Base-by-base conservation (phyloP, 2,113 vertebrate genomes). In the Sterna hirundo region DNA sequence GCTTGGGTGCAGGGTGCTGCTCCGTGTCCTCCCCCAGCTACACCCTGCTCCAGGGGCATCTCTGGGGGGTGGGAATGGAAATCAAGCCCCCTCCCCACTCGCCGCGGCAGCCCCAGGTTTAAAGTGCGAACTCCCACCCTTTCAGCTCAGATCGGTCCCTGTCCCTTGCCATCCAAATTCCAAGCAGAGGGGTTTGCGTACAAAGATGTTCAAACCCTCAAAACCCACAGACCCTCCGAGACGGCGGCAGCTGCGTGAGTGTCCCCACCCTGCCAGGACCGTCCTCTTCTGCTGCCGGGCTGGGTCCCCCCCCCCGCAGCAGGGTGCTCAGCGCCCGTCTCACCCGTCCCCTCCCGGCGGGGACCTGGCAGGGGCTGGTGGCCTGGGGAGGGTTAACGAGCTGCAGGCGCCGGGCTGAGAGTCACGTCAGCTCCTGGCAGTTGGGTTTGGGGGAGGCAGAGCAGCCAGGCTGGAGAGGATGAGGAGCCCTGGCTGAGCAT, bases 11-110 rank as follows among this genome's bases (percentile, higher is more conserved):
- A 15, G 58, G 64, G 13, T 36, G 44, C 57, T 32, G 75, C 62
- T 66, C 62, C 0, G 0, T 12, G 42, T 19, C 44, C 78, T 25
- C 10, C 5, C 10, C 4, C 15, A 4, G 2, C 61, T 5, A 5
- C 27, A 6, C 16, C 32, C 71, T 15, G 36, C 68, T 32, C 23
- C 3, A 0, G 71, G 79, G 47, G 16, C 25, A 18, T 10, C 17
- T 52, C 13, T 42, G 22, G 36, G 8, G 8, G 12, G 8, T 6
- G 8, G 47, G 30, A 21, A 19, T 46, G 30, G 80, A 62, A 70
- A 26, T 6, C 12, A 20, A 82, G 29, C 18, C 44, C 42, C 38
- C 17, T 40, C 46, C 46, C 34, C 16, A 2, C 46, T 44, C 7
- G 0, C 25, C 46, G 23, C 15, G 3, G 26, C 46, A 55, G 22